Evolutionary conservation across 2,797 vertebrate genomes (phyloP), one percentile per base, ranked within the genome.

Genomic region (Lophotriccus pileatus): DNA sequence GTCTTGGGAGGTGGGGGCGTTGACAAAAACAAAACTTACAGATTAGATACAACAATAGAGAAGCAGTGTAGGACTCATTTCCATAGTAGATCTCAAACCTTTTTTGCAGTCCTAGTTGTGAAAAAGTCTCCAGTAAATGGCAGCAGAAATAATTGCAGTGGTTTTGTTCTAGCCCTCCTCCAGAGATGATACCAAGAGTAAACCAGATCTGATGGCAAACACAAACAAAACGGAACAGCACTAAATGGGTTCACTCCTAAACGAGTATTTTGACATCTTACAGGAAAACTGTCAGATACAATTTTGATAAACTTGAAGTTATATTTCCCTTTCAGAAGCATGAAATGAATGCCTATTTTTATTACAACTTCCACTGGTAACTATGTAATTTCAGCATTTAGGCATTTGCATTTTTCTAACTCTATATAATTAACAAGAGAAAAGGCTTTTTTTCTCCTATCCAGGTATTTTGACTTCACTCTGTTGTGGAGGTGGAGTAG

Each of bases 331-430:
- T 93, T 87, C 18, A 32, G 47, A 72, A 49, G 24, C 28, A 81
- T 32, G 52, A 94, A 88, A 74, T 34, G 53, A 90, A 76, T 86
- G 52, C 36, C 83, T 88, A 84, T 78, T 95, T 94, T 95, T 90
- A 86, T 94, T 86, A 44, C 30, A 86, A 43, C 11, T 86, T 90
- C 39, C 55, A 79, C 37, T 27, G 15, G 74, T 94, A 93, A 69
- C 77, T 59, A 67, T 69, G 86, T 34, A 58, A 95, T 95, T 95
- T 86, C 39, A 81, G 79, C 69, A 90, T 91, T 94, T 91, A 95
- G 55, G 63, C 73, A 94, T 88, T 86, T 90, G 66, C 69, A 87
- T 94, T 95, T 95, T 87, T 76, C 87, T 76, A 67, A 55, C 49
- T 73, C 82, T 59, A 60, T 89, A 32, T 88, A 90, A 89, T 93